phyloP scores from a whole-genome alignment of 2,797 vertebrate species.

The Sus cebifrons region DNA sequence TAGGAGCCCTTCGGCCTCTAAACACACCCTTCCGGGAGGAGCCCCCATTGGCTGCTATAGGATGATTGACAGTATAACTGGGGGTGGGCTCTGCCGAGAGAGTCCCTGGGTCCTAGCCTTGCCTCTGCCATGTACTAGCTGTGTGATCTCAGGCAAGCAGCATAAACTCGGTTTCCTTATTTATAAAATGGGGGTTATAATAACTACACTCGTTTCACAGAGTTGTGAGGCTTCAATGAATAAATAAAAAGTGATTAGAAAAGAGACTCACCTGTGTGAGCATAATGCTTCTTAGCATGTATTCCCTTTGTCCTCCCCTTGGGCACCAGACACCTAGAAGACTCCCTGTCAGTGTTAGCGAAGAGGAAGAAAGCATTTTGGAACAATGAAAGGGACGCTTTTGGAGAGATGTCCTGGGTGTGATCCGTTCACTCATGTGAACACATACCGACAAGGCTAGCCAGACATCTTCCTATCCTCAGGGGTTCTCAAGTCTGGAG shows the following conservation, averaged over 20 bases:
- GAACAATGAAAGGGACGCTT: background rate
- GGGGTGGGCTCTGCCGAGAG: background rate
- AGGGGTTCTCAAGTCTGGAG: background rate
- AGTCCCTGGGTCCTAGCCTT: background rate
- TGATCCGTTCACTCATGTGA: background rate
- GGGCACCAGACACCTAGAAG: background rate
- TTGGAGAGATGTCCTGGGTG: background rate
- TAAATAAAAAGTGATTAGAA: background rate
- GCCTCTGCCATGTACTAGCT: background rate
- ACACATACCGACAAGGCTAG: background rate
- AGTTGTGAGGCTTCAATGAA: background rate
- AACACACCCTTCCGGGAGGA: background rate
- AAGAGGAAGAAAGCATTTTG: background rate
- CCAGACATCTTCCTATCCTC: background rate
- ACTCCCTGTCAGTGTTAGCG: background rate
- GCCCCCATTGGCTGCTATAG: background rate
- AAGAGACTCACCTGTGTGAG: background rate
- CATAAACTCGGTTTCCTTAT: background rate
- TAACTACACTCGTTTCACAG: background rate
- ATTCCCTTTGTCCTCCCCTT: background rate
- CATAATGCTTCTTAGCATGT: background rate
- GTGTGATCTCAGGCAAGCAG: background rate
- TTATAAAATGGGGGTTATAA: background rate
- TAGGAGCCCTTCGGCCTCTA: background rate
- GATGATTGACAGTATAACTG: background rate